Evolutionary conservation across 2,113 vertebrate species (phyloP).

Genomic region (Sardina pilchardus): DNA sequence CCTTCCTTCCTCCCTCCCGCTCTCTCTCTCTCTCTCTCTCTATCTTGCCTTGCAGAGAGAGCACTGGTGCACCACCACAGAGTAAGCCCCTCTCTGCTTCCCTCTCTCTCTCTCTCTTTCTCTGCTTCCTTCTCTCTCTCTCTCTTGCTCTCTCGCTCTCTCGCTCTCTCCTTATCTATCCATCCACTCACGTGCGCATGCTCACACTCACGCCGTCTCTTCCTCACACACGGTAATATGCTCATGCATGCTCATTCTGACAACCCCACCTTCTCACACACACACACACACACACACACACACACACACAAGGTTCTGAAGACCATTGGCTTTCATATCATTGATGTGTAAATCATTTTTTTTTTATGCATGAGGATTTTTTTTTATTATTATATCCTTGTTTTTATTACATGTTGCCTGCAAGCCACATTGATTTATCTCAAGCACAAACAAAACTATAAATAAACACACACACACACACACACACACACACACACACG

Average conservation of each 20-base stretch:
- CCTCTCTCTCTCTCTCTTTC: constrained; percentile 2
- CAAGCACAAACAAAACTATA: not conserved
- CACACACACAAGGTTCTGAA: constrained; percentile 14
- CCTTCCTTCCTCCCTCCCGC: constrained; percentile 5
- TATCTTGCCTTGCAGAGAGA: constrained; percentile 13
- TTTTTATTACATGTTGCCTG: not conserved
- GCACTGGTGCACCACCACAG: not conserved
- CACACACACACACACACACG: not conserved
- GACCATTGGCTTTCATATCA: constrained; percentile 42
- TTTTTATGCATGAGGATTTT: constrained; percentile 38
- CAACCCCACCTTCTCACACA: not conserved
- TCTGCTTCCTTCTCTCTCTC: constrained; percentile 6
- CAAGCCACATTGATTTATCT: not conserved
- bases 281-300: not conserved
- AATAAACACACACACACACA: not conserved
- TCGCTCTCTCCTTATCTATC: constrained; percentile 10
- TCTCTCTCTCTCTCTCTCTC: constrained; percentile 10
- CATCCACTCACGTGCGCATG: constrained; percentile 25
- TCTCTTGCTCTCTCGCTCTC: not conserved
- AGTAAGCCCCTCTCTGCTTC: constrained; percentile 40
- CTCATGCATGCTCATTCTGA: constrained; percentile 14
- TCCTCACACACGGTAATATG: not conserved
- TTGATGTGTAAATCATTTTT: constrained; percentile 53
- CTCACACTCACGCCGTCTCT: constrained; percentile 18
- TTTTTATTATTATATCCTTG: not conserved